Evolutionary conservation across 2,113 vertebrate genomes (phyloP).

Genomic region (Rynchops niger): DNA sequence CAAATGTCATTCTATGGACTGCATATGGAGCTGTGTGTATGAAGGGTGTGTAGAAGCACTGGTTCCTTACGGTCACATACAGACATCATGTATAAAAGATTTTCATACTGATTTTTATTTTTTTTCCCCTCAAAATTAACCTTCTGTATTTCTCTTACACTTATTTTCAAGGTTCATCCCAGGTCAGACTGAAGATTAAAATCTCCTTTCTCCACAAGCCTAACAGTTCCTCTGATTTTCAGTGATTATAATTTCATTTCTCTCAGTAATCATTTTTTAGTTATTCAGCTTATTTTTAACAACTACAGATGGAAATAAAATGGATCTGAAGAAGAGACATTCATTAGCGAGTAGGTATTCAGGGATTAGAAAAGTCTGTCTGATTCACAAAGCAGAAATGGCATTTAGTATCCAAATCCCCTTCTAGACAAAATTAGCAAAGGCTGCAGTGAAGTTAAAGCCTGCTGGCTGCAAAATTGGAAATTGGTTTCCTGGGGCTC

Average conservation of each 20-base stretch:
- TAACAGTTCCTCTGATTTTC: conserved; percentile 57
- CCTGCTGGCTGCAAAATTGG: conserved; percentile 84
- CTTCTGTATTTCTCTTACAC: background rate
- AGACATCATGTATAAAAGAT: background rate
- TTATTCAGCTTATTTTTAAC: conserved; percentile 64
- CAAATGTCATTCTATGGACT: background rate
- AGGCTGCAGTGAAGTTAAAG: conserved; percentile 75
- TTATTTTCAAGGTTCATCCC: conserved; percentile 1
- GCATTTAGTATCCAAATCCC: conserved; percentile 74
- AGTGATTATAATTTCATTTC: conserved; percentile 67
- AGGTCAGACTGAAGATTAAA: conserved; percentile 42
- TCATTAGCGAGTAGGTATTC: conserved; percentile 65
- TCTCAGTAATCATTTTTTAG: conserved; percentile 58
- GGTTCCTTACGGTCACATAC: background rate
- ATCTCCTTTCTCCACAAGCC: background rate
- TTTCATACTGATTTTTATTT: background rate
- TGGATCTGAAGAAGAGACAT: conserved; percentile 57
- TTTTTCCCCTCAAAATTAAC: background rate
- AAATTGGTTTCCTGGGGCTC: conserved; percentile 85
- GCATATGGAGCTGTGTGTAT: background rate
- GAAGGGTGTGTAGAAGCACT: background rate
- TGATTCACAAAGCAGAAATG: conserved; percentile 69
- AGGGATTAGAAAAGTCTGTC: conserved; percentile 67
- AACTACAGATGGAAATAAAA: conserved; percentile 60
- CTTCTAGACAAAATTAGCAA: conserved; percentile 79